phyloP scores from a whole-genome alignment of 2,113 vertebrate genomes.

The Fukomys damarensis region DNA sequence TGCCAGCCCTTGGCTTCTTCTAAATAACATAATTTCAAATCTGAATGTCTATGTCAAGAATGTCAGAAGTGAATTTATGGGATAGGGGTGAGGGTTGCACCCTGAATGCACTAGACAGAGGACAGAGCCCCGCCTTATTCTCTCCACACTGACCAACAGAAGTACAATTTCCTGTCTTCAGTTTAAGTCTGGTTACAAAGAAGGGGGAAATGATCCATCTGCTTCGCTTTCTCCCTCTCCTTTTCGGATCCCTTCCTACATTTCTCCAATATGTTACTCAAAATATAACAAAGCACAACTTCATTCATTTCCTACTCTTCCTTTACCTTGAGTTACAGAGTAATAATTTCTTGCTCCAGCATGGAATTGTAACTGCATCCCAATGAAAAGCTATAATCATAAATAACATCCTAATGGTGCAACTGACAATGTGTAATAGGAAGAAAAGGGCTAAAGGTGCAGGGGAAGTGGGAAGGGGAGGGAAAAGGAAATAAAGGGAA shows the following conservation, averaged over 20 bases:
- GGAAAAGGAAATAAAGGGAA: no score
- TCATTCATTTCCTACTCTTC: neutral
- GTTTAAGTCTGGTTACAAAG: neutral
- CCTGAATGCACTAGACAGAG: neutral
- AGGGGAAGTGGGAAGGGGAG: no score
- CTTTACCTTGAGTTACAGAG: neutral
- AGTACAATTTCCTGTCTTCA: accelerated
- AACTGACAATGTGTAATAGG: no score
- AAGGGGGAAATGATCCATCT: neutral
- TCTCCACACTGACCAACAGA: neutral
- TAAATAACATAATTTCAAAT: constrained; percentile 34
- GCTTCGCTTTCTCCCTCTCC: neutral
- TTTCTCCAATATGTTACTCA: neutral
- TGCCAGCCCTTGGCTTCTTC: neutral
- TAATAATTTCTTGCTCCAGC: neutral
- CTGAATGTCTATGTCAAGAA: neutral
- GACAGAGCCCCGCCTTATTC: neutral
- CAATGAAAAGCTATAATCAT: no score
- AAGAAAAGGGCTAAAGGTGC: no score
- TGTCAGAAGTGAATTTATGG: neutral
- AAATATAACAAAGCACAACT: neutral
- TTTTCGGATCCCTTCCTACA: neutral
- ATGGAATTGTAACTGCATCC: neutral
- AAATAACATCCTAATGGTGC: no score
- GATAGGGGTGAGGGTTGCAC: neutral